Base-by-base conservation (phyloP, 2,888 invertebrate species). In the Lasioglossum calceatum region DNA sequence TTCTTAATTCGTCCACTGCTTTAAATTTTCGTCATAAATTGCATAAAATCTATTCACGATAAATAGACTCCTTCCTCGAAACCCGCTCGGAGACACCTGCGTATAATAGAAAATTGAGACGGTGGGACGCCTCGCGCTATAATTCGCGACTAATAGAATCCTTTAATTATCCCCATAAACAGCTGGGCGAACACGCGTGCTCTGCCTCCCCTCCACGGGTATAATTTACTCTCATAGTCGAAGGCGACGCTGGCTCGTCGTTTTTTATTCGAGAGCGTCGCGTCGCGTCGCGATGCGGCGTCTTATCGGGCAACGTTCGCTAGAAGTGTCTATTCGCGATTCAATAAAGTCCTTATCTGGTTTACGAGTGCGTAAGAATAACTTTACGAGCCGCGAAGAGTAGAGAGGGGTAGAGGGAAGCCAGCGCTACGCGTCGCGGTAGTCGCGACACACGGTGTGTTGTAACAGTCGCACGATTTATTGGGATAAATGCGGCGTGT, bases 311-410 rank as follows among this genome's bases (percentile, higher is more conserved):
- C 84, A 84, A 78, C 81, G 84, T 81, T 87, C 84, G 81, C 86
- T 79, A 81, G 86, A 79, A 86, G 84, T 81, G 84, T 87, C 88
- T 90, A 90, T 90, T 90, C 87, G 82, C 82, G 89, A 88, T 87
- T 90, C 89, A 90, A 90, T 90, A 90, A 88, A 88, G 85, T 86
- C 81, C 87, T 86, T 90, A 90, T 90, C 90, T 89, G 84, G 80
- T 90, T 90, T 89, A 90, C 89, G 89, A 86, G 86, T 89, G 85
- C 84, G 84, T 89, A 90, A 90, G 90, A 90, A 90, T 90, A 90
- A 87, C 82, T 89, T 89, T 90, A 89, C 82, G 90, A 77, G 83
- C 83, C 83, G 76, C 54, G 80, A 88, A 64, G 61, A 32, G 61
- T 32, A 64, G 32, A 32, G 84, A 81, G 75, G 81, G 84, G 83